Conservation (phyloP, 1,140 invertebrate species). For the Drosophila nigrodunni region DNA sequence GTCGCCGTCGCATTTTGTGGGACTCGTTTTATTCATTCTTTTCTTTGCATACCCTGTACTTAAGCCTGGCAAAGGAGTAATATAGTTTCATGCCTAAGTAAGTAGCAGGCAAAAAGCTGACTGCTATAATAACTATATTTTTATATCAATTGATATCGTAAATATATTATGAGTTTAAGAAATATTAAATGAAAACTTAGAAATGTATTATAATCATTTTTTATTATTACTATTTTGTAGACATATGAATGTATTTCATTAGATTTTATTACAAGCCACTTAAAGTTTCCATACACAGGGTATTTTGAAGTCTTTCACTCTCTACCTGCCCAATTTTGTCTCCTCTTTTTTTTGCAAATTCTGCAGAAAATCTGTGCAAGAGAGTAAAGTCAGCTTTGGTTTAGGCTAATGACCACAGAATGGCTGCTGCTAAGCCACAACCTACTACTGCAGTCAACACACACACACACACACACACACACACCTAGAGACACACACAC, state of each 20-base stretch:
- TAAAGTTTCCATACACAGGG: neutral
- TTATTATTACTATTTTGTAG: no score
- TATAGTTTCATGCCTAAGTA: neutral
- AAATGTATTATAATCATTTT: no score
- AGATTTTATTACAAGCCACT: no score
- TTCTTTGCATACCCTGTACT: constrained; percentile 9
- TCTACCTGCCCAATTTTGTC: neutral
- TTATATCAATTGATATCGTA: no score
- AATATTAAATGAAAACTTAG: no score
- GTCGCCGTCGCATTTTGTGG: constrained; percentile 75
- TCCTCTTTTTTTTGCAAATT: constrained; percentile 60
- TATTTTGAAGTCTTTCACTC: neutral
- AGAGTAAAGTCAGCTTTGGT: constrained; percentile 75
- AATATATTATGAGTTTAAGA: no score
- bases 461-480: constrained; percentile 40
- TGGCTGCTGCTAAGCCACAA: constrained; percentile 68
- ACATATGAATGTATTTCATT: no score
- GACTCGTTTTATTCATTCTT: constrained; percentile 47
- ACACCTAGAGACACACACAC: constrained; percentile 11
- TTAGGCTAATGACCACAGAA: constrained; percentile 81
- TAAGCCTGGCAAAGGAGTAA: neutral
- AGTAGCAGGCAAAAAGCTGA: neutral
- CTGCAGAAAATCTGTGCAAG: constrained; percentile 69
- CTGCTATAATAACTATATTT: neutral
- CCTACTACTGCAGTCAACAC: constrained; percentile 66